Conservation (phyloP, 1,140 invertebrate genomes). For the Anoplophora glabripennis region DNA sequence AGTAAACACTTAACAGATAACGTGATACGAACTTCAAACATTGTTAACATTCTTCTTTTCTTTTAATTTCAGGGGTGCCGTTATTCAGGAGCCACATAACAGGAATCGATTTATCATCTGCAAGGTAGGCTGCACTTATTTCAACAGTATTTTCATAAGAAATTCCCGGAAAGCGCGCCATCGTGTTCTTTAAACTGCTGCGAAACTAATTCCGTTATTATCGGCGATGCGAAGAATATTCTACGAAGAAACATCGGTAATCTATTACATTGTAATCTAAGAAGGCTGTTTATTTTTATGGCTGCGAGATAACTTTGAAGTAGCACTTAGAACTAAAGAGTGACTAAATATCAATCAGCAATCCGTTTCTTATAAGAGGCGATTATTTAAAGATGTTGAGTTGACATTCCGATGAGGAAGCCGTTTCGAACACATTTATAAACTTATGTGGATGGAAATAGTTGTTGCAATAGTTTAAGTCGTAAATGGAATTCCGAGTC, state of each 20-base stretch:
- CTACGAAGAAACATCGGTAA: conserved; percentile 12
- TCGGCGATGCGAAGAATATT: conserved; percentile 12
- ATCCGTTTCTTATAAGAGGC: no score
- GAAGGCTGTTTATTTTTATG: conserved; percentile 13
- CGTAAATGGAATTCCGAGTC: no score
- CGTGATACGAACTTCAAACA: no score
- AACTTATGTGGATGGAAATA: no score
- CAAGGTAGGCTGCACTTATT: conserved; percentile 6
- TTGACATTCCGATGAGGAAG: no score
- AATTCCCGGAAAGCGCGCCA: conserved; percentile 15
- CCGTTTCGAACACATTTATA: no score
- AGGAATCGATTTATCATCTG: background rate
- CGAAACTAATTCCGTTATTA: conserved; percentile 16
- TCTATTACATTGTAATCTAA: conserved; percentile 16
- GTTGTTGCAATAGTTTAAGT: no score
- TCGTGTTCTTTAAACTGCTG: conserved; percentile 1
- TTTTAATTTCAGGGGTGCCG: no score
- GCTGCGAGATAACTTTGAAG: conserved; percentile 9
- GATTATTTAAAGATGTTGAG: no score
- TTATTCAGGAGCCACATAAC: no score
- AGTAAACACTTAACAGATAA: no score
- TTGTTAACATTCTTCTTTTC: no score
- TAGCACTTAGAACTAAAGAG: conserved; percentile 16
- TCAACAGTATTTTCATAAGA: conserved; percentile 13
- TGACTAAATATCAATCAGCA: conserved; percentile 16